Evolutionary conservation across 2,888 invertebrate species (phyloP), one percentile per base, ranked within the genome.

Genomic region (Tachina fera): DNA sequence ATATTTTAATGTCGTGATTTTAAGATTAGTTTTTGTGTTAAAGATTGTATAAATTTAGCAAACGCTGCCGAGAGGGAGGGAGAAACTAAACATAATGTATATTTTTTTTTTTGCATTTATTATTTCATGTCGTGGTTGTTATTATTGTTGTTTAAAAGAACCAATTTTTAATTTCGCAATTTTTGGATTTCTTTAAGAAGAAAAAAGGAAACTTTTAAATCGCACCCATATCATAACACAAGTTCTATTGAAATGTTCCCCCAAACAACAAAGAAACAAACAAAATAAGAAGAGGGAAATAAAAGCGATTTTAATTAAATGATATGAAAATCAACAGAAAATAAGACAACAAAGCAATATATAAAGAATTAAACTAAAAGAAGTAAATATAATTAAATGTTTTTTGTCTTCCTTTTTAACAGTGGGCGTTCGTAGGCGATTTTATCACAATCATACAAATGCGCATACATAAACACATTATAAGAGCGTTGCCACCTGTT

Each of bases 281-380:
- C 22, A 41, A 77, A 77, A 58, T 58, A 68, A 19, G 67, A 71
- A 79, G 63, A 78, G 78, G 61, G 71, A 86, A 82, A 86, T 82
- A 86, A 85, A 82, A 82, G 86, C 88, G 88, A 88, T 88, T 88
- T 88, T 88, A 88, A 88, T 88, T 88, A 88, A 88, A 88, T 88
- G 88, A 88, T 88, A 88, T 88, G 87, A 88, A 87, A 87, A 88
- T 81, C 83, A 81, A 87, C 80, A 87, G 74, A 70, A 76, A 58
- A 47, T 45, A 78, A 53, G 53, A 67, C 51, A 65, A 65, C 60
- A 63, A 63, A 56, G 63, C 45, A 65, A 72, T 72, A 56, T 60
- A 78, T 56, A 80, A 65, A 63, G 16, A 56, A 58, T 39, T 16
- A 51, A 78, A 9, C 19, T 56, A 56, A 80, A 53, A 53, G 79